These are phyloP conservation scores for Garra rufa DNA, from an alignment of 2,113 vertebrate genomes.

Conservation along the genomic window DNA sequence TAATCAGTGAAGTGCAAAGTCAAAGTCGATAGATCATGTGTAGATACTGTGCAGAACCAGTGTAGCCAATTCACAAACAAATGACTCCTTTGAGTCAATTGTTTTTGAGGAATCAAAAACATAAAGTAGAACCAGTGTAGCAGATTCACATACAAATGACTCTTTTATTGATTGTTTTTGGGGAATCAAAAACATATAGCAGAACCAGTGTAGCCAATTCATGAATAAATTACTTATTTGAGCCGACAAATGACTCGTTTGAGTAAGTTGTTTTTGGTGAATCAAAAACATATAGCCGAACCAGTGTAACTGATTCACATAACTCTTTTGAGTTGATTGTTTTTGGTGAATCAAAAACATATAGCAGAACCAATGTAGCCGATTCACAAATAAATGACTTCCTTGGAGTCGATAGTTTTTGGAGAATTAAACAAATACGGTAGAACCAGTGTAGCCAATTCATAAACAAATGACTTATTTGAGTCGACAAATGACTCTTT, in stretches of 20 bases:
- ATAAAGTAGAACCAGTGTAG: neutral
- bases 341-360: neutral
- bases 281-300: no score
- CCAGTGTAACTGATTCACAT: no score
- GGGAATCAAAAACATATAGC: neutral
- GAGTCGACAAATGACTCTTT: neutral
- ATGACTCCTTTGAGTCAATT: neutral
- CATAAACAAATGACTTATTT: neutral
- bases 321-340: neutral
- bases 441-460: neutral
- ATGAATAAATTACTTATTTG: neutral
- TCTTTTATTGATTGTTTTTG: neutral
- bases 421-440: neutral
- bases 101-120: neutral
- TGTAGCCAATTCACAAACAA: neutral
- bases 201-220: neutral
- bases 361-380: neutral
- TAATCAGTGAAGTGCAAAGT: neutral
- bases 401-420: neutral
- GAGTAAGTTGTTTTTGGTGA: no score
- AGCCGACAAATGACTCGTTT: no score
- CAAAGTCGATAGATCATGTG: no score
- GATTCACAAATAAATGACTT: neutral
- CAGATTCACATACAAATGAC: neutral
- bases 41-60: no score